Evolutionary conservation across 2,797 vertebrate genomes (phyloP).

Genomic region (Delichon dasypus): DNA sequence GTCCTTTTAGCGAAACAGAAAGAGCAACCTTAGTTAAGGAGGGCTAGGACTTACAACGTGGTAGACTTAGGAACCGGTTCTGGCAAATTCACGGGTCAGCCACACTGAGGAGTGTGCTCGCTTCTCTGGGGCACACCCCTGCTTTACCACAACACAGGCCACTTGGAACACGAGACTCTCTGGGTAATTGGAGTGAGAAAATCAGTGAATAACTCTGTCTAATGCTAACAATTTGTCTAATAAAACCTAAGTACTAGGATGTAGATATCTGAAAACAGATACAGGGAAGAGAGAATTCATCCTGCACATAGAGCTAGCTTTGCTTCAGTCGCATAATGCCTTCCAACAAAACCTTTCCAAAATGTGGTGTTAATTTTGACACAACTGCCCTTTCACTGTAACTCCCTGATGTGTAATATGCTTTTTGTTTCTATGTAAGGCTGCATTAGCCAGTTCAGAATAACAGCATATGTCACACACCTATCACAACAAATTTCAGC

Average conservation of each 20-base stretch:
- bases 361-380: not conserved
- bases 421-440: not conserved
- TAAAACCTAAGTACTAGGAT: not conserved
- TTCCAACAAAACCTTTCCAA: not conserved
- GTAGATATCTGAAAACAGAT: not conserved
- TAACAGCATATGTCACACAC: not conserved
- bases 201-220: not conserved
- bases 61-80: not conserved
- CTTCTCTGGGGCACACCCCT: not conserved
- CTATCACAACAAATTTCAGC: fast-evolving
- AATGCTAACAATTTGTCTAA: not conserved
- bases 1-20: not conserved
- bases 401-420: not conserved
- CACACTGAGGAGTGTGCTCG: not conserved
- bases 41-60: not conserved
- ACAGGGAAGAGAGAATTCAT: not conserved
- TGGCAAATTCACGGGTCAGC: not conserved
- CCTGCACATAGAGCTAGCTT: not conserved
- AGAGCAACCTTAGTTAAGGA: not conserved
- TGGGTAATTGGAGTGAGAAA: not conserved
- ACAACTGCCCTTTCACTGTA: not conserved
- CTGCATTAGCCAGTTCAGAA: not conserved
- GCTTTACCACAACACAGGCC: not conserved
- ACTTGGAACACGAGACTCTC: not conserved
- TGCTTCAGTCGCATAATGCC: not conserved